Conservation (phyloP, 2,888 invertebrate genomes). For the Caenorhabditis sp. region DNA sequence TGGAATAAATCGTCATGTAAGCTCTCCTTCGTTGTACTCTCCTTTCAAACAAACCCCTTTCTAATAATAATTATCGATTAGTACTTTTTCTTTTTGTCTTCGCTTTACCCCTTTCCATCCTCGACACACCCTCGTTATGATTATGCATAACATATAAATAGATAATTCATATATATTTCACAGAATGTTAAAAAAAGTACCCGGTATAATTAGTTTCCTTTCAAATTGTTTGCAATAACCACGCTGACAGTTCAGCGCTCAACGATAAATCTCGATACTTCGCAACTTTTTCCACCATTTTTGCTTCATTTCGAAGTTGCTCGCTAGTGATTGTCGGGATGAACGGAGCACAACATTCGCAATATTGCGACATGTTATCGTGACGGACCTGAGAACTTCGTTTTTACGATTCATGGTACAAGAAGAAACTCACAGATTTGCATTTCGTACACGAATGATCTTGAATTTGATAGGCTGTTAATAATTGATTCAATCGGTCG, state of each 20-base stretch:
- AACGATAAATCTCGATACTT: conserved; percentile 12
- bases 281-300: conserved; percentile 28
- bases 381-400: conserved; percentile 25
- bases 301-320: conserved; percentile 40
- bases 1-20: conserved; percentile 7
- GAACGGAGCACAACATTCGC: conserved; percentile 63
- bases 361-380: conserved; percentile 50
- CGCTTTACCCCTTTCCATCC: neutral
- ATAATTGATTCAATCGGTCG: conserved; percentile 54
- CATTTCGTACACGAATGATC: conserved; percentile 90
- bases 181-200: neutral
- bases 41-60: neutral
- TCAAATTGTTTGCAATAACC: conserved; percentile 22
- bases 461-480: conserved; percentile 86
- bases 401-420: neutral
- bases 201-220: conserved; percentile 5
- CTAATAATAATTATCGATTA: neutral
- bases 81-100: neutral
- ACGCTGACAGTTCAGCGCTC: conserved; percentile 26
- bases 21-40: neutral
- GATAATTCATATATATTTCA: conserved; percentile 2
- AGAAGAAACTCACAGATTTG: conserved; percentile 77
- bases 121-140: neutral
- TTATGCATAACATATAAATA: neutral
- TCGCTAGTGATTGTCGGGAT: conserved; percentile 39